Base-by-base conservation (phyloP, 2,888 invertebrate species). In the Agriotes lineatus region DNA sequence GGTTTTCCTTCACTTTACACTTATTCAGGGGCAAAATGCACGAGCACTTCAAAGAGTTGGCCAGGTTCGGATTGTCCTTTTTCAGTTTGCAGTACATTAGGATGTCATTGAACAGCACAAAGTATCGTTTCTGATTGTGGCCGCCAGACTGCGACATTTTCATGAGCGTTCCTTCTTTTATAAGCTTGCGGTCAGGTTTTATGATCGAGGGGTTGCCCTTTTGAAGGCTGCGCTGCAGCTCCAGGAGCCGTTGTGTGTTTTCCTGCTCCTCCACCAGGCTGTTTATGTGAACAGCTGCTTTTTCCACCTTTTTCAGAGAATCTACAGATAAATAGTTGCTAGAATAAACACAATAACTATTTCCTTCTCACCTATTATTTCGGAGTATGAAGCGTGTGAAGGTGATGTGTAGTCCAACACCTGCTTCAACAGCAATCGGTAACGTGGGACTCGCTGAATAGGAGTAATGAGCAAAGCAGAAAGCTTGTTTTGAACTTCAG, bases 361-460 rank as follows among this genome's bases (percentile, higher is more conserved):
- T 25, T 25, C 3, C 7, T 25, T 1, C 45, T 52, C 77, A 88
- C 89, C 87, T 80, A 86, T 85, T 0, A 90, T 79, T 10, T 84
- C 78, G 69, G 82, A 82, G 76, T 88, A 89, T 76, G 91, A 89
- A 39, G 85, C 82, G 78, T 91, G 88, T 9, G 85, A 85, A 12
- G 83, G 82, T 42, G 87, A 83, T 0, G 91, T 90, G 72, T 90
- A 87, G 20, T 87, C 85, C 22, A 91, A 77, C 6, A 94, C 87
- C 80, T 93, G 91, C 77, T 90, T 89, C 56, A 94, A 82, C 10
- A 94, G 83, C 44, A 94, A 84, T 77, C 91, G 90, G 80, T 94
- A 94, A 54, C 93, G 87, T 0, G 94, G 94, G 57, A 94, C 88
- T 76, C 94, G 85, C 81, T 94, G 94, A 75, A 94, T 91, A 10